These are phyloP conservation scores for Sicus ferrugineus DNA, from an alignment of 2,888 invertebrate genomes.

Conservation along the genomic window DNA sequence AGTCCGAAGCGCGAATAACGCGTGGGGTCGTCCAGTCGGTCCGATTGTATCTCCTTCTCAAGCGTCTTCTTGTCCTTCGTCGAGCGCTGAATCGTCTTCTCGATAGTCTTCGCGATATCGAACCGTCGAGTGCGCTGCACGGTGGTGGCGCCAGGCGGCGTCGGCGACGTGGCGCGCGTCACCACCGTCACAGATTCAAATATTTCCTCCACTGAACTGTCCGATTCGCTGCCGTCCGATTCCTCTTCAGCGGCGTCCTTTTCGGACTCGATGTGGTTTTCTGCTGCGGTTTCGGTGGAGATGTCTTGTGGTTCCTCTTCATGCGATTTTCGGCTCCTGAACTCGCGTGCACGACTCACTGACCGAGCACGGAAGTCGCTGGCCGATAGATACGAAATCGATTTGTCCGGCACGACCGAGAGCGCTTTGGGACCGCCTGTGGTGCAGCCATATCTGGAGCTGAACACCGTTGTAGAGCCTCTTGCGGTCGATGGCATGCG, in stretches of 20 bases:
- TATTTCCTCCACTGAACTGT: conserved; percentile 50
- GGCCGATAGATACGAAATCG: conserved; percentile 61
- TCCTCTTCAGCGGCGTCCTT: conserved; percentile 41
- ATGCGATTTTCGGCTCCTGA: conserved; percentile 64
- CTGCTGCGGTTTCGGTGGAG: background rate
- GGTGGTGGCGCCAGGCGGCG: conserved; percentile 70
- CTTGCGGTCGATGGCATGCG: conserved; percentile 47
- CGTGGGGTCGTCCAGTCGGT: conserved; percentile 75
- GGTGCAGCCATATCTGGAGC: conserved; percentile 45
- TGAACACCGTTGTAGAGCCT: conserved; percentile 40
- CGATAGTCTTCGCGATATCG: conserved; percentile 76
- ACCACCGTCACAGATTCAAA: conserved; percentile 70
- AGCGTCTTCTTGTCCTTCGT: conserved; percentile 69
- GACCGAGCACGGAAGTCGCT: conserved; percentile 62
- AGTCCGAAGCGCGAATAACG: conserved; percentile 72
- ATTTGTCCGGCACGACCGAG: conserved; percentile 47
- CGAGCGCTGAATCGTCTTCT: conserved; percentile 73
- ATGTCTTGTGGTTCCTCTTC: conserved; percentile 55
- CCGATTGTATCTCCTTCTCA: conserved; percentile 80
- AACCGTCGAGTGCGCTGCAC: conserved; percentile 72
- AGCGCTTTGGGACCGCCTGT: conserved; percentile 34
- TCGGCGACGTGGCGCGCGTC: conserved; percentile 81
- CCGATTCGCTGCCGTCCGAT: conserved; percentile 40
- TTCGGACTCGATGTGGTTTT: background rate
- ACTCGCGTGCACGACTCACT: conserved; percentile 55